phyloP scores from a whole-genome alignment of 2,113 vertebrate species.

The Jaculus jaculus region DNA sequence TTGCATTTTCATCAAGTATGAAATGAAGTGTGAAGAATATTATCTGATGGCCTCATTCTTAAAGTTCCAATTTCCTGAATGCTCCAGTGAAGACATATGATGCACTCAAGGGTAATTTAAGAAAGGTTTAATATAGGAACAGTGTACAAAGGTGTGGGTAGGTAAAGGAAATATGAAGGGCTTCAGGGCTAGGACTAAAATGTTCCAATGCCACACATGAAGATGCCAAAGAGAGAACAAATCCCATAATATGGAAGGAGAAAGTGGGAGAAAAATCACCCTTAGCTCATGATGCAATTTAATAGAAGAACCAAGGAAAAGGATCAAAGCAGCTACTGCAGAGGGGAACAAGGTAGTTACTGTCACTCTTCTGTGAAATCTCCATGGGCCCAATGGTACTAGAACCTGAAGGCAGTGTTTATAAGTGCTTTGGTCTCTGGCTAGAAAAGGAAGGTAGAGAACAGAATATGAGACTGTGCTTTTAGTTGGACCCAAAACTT shows the following conservation, averaged over 20 bases:
- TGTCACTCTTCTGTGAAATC: not conserved
- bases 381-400: not conserved
- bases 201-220: not conserved
- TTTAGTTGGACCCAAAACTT: not conserved
- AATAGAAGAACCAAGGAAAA: not conserved
- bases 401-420: not conserved
- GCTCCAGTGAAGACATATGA: not conserved
- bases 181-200: too few relatives aligned
- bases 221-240: not conserved
- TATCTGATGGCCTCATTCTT: not conserved
- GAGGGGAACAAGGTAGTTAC: not conserved
- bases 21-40: not conserved
- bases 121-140: not conserved
- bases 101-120: not conserved
- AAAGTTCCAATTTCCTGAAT: not conserved
- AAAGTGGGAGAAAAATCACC: not conserved
- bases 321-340: not conserved
- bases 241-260: not conserved
- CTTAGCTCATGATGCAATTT: not conserved
- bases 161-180: not conserved
- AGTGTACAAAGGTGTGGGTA: not conserved
- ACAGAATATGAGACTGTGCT: not conserved
- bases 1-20: not conserved
- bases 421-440: accelerated
- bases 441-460: not conserved